Percentiles rank a stretch among this genome's conserved stretches.
Evolutionary conservation across 2,113 vertebrate genomes (phyloP).

Genomic region (Pseudolaguvia tuberculata): DNA sequence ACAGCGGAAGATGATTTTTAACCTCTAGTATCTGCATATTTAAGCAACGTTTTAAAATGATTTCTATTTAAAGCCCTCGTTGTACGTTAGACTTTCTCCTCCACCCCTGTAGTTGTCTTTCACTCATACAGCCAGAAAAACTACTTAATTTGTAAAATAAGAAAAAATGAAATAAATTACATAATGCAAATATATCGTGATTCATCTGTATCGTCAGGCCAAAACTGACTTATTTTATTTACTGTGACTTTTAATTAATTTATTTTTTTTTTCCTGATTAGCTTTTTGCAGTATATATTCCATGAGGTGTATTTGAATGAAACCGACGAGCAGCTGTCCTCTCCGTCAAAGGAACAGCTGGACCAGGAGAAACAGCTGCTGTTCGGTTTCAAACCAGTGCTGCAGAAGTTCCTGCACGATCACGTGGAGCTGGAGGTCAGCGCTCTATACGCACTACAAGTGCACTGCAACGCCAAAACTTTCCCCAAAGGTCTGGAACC

Average conservation of each 20-base stretch:
- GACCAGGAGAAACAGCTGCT: slow-evolving; percentile 96
- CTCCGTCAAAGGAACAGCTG: slow-evolving; percentile 88
- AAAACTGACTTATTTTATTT: too few relatives aligned
- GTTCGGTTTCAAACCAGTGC: slow-evolving; percentile 94
- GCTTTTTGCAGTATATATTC: slow-evolving; percentile 97
- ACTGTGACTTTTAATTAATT: too few relatives aligned
- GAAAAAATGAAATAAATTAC: too few relatives aligned
- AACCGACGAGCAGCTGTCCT: slow-evolving; percentile 80
- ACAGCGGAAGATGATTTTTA: too few relatives aligned
- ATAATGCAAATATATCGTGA: too few relatives aligned
- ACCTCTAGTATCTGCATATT: neutral
- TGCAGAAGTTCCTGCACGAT: slow-evolving; percentile 99
- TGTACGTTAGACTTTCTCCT: too few relatives aligned
- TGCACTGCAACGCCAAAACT: slow-evolving; percentile 87
- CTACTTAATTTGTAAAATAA: too few relatives aligned
- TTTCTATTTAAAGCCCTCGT: too few relatives aligned
- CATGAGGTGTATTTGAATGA: slow-evolving; percentile 84
- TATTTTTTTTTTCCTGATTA: slow-evolving; percentile 52
- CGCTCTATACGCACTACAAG: slow-evolving; percentile 93
- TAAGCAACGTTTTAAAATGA: neutral
- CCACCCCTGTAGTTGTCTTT: neutral
- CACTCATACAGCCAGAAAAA: too few relatives aligned
- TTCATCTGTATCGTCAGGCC: too few relatives aligned
- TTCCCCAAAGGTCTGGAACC: slow-evolving; percentile 87
- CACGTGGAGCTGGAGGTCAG: slow-evolving; percentile 96